These are phyloP conservation scores for Yponomeuta evonymella DNA, from an alignment of 2,888 invertebrate species.

Conservation along the genomic window DNA sequence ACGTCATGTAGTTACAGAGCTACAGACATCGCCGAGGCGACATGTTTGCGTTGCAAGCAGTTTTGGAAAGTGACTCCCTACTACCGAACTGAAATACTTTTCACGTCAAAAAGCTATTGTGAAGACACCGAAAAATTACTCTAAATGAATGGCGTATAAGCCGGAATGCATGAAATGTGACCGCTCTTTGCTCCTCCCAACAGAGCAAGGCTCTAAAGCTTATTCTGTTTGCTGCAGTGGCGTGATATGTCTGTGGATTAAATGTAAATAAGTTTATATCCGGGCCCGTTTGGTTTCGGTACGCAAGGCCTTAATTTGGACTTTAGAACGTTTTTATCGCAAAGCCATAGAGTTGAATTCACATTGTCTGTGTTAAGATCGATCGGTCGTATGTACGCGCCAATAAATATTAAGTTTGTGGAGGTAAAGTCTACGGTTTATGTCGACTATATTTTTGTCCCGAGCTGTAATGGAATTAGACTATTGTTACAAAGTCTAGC, in stretches of 20 bases:
- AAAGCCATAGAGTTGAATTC: too few species aligned
- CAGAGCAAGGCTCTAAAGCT: background rate
- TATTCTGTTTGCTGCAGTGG: slow-evolving; percentile 8
- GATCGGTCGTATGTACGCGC: background rate
- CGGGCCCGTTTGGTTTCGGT: slow-evolving; percentile 1
- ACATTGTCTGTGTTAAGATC: too few species aligned
- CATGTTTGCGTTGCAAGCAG: too few species aligned
- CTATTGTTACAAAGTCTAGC: background rate
- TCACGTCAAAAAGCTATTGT: too few species aligned
- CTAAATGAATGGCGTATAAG: too few species aligned
- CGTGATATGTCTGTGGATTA: slow-evolving; percentile 12
- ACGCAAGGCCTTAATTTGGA: background rate
- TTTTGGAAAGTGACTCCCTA: too few species aligned
- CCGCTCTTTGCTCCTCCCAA: background rate
- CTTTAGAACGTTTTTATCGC: too few species aligned
- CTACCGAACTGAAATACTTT: too few species aligned
- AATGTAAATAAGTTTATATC: slow-evolving; percentile 14
- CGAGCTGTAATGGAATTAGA: background rate
- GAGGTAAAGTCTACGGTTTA: background rate
- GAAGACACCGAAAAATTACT: too few species aligned
- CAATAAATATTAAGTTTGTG: background rate
- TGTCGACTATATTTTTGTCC: background rate
- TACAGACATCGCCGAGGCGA: too few species aligned
- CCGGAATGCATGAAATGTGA: too few species aligned
- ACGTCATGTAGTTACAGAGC: too few species aligned